phyloP scores from a whole-genome alignment of 2,888 invertebrate genomes.

The Stegophylla sp. region DNA sequence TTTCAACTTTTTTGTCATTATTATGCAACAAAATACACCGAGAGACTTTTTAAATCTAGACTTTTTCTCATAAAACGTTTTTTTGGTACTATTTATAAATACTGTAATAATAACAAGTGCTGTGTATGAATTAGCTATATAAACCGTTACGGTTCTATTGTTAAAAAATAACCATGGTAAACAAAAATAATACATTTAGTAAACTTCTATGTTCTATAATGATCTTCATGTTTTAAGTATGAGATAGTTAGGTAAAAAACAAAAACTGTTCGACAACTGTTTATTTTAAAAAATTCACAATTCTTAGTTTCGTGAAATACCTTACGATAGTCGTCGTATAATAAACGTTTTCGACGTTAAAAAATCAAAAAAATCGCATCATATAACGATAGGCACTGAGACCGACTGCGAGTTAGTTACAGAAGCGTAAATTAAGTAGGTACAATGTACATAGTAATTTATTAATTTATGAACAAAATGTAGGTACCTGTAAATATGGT shows the following conservation, averaged over 20 bases:
- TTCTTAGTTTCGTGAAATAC: neutral
- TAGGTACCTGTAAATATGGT: neutral
- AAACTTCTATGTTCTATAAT: neutral
- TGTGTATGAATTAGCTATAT: neutral
- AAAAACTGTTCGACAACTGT: neutral
- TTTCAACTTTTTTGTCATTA: too few relatives aligned
- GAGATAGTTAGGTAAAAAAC: neutral
- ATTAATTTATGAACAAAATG: too few relatives aligned
- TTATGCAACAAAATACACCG: neutral
- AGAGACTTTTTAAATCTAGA: slow-evolving; percentile 4
- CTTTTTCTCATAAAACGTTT: slow-evolving; percentile 7
- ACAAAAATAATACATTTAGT: neutral
- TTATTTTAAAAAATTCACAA: neutral
- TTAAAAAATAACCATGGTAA: neutral
- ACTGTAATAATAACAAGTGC: slow-evolving; percentile 14
- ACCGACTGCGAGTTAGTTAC: too few relatives aligned
- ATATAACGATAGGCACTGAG: too few relatives aligned
- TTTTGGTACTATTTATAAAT: slow-evolving; percentile 6
- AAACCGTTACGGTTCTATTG: neutral
- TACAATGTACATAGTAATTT: too few relatives aligned
- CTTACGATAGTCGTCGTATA: neutral
- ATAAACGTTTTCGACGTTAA: too few relatives aligned
- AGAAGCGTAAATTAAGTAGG: too few relatives aligned
- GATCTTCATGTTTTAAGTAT: slow-evolving; percentile 8
- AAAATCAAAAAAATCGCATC: too few relatives aligned